phyloP scores from a whole-genome alignment of 2,797 vertebrate genomes.

The Ibycter americanus region DNA sequence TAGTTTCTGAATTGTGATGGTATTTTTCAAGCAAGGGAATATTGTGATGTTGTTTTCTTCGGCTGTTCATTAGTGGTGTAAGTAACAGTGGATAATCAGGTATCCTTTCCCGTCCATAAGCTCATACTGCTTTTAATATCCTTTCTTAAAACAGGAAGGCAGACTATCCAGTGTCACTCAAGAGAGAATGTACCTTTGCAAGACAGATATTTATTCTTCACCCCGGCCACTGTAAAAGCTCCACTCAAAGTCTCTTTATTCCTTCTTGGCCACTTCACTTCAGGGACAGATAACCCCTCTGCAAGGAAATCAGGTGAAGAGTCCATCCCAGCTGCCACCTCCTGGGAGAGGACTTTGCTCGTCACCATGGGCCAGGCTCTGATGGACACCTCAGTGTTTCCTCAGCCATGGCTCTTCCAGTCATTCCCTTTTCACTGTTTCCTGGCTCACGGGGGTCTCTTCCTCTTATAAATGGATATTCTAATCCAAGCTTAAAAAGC shows the following conservation, averaged over 20 bases:
- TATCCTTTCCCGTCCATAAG: background rate
- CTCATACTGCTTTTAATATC: background rate
- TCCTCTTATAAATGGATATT: background rate
- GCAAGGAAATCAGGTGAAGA: background rate
- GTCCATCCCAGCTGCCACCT: background rate
- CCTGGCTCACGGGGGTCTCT: background rate
- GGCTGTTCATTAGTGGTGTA: background rate
- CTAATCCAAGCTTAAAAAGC: background rate
- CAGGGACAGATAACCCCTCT: background rate
- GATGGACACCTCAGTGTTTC: background rate
- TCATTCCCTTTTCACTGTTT: background rate
- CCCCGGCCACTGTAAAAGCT: rapidly evolving
- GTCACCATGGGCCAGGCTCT: background rate
- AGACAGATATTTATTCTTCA: background rate
- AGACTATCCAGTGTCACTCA: background rate
- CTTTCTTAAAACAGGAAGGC: background rate
- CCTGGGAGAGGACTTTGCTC: background rate
- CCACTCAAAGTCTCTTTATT: background rate
- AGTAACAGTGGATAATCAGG: background rate
- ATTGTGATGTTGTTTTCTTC: background rate
- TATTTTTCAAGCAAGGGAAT: background rate
- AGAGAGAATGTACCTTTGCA: background rate
- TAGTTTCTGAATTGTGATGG: background rate
- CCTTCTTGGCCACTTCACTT: background rate
- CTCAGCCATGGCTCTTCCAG: background rate